Conservation (phyloP, 2,113 vertebrate species). For the Cynopterus brachyotis region DNA sequence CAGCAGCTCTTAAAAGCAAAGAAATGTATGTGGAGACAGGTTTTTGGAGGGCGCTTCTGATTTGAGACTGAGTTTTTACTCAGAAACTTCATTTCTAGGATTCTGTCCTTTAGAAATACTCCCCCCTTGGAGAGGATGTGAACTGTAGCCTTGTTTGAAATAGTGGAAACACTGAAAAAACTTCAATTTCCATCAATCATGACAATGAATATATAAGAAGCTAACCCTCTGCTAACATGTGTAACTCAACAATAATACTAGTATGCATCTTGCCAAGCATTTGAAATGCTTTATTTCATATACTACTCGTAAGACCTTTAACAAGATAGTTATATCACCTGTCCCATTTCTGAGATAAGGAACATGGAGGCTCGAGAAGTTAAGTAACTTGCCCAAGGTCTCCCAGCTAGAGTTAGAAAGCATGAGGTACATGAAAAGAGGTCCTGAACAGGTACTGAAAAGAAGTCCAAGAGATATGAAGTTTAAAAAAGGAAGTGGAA, state of each 20-base stretch:
- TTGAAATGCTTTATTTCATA: neutral
- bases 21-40: neutral
- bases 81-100: neutral
- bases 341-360: neutral
- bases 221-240: neutral
- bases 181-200: neutral
- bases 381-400: neutral
- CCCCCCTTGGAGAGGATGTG: neutral
- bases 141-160: slow-evolving; percentile 7
- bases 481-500: neutral
- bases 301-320: neutral
- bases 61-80: neutral
- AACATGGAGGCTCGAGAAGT: neutral
- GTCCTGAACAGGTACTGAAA: neutral
- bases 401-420: neutral
- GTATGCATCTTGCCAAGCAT: neutral
- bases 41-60: neutral
- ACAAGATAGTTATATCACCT: neutral
- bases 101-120: neutral
- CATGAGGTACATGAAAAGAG: neutral
- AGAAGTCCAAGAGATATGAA: neutral
- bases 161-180: neutral
- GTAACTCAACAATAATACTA: neutral
- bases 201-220: neutral
- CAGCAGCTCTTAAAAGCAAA: neutral